These are phyloP conservation scores for Neodiprion fabricii DNA, from an alignment of 1,140 invertebrate species.

Conservation along the genomic window DNA sequence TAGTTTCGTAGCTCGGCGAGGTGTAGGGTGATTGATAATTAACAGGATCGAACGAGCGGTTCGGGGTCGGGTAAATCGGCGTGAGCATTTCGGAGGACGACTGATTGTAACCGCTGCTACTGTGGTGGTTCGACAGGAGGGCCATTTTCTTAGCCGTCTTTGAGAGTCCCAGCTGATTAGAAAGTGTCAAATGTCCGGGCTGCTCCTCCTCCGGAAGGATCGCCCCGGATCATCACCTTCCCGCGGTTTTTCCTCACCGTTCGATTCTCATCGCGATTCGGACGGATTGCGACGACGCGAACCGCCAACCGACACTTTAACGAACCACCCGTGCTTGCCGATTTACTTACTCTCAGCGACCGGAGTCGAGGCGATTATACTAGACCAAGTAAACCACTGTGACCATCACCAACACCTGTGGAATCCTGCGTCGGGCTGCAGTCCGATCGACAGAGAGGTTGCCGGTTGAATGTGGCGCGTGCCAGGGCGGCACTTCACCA, in stretches of 20 bases:
- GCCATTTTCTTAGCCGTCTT: constrained; percentile 42
- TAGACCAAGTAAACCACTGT: not conserved
- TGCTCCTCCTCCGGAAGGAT: not conserved
- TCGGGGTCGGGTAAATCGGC: constrained; percentile 35
- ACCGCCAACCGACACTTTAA: too few species aligned
- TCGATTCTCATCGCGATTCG: too few species aligned
- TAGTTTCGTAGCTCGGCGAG: constrained; percentile 48
- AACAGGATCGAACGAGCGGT: constrained; percentile 43
- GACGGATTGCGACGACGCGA: too few species aligned
- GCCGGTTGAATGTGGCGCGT: constrained; percentile 6
- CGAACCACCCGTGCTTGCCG: too few species aligned
- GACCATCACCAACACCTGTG: not conserved
- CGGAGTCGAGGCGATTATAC: too few species aligned
- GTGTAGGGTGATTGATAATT: constrained; percentile 53
- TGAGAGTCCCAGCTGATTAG: not conserved
- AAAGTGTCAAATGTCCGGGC: constrained; percentile 4
- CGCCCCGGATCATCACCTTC: not conserved
- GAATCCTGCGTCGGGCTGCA: not conserved
- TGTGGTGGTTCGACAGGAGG: constrained; percentile 51
- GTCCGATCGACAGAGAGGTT: constrained; percentile 1
- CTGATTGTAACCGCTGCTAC: constrained; percentile 39
- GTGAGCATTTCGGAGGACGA: constrained; percentile 45
- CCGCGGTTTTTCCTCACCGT: not conserved
- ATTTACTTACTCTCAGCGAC: too few species aligned
- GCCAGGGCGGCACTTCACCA: constrained; percentile 4